Base-by-base conservation (phyloP, 2,113 vertebrate genomes). In the Python bivittatus region DNA sequence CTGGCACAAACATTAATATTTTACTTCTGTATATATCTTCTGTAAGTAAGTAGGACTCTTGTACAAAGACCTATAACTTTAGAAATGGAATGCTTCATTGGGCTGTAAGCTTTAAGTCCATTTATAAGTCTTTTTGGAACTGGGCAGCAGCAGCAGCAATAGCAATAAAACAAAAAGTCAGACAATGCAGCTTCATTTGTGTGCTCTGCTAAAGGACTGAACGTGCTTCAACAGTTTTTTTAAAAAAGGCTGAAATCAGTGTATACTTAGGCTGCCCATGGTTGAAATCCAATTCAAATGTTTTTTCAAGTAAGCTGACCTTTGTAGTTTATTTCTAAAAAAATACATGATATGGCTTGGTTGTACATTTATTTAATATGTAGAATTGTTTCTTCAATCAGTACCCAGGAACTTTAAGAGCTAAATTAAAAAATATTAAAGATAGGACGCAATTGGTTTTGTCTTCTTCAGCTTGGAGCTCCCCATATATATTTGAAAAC, bases 1-100 rank as follows among this genome's bases (percentile, higher is more conserved):
- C 92, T 97, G 95, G 95, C 94, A 96, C 87, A 79, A 92, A 93
- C 93, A 95, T 95, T 88, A 94, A 89, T 92, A 91, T 94, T 95
- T 4, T 96, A 92, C 94, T 96, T 96, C 88, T 89, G 86, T 0
- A 0, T 91, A 61, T 92, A 93, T 94, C 27, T n/a, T 68, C 58
- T 64, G 25, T 44, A 58, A 48, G 4, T 27, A 95, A 11, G 64
- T 38, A 93, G 33, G 42, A 90, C 48, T 86, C 48, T 38, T 57
- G 48, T 94, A 48, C 93, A 22, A 56, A 61, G 68, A 90, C 93
- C 87, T 84, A 94, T 85, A 90, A 87, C 93, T 96, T 93, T 93
- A 95, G 95, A 90, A 94, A 91, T 87, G 25, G 42, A 29, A 84
- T 86, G 86, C 94, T 95, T 95, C 92, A 89, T 95, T 93, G 94